Evolutionary conservation across 2,113 vertebrate species (phyloP).

Genomic region (Stigmatopora nigra): DNA sequence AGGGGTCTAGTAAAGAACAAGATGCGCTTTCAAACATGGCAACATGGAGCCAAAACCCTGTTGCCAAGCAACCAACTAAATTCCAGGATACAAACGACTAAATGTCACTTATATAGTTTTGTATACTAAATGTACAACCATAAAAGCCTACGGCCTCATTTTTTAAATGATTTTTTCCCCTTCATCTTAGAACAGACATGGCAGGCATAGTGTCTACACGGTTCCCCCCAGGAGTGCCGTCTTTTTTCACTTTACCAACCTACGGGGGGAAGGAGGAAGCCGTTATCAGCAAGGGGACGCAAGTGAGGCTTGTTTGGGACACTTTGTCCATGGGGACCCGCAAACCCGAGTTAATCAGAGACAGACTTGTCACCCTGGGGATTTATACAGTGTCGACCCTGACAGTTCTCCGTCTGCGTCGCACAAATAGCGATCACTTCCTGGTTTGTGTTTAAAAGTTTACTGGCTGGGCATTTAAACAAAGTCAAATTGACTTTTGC

Average conservation of each 20-base stretch:
- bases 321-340: constrained; percentile 57
- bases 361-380: constrained; percentile 62
- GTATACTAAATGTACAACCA: neutral
- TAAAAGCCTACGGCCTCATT: neutral
- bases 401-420: constrained; percentile 31
- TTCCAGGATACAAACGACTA: constrained; percentile 41
- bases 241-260: constrained; percentile 65
- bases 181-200: constrained; percentile 23
- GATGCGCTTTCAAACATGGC: constrained; percentile 31
- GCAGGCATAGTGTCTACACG: constrained; percentile 8
- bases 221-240: constrained; percentile 52
- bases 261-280: constrained; percentile 48
- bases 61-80: constrained; percentile 41
- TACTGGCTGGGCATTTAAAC: neutral
- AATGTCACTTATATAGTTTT: constrained; percentile 23
- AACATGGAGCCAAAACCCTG: constrained; percentile 38
- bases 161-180: constrained; percentile 23
- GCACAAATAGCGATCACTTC: constrained; percentile 26
- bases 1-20: constrained; percentile 33
- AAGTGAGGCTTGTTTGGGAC: constrained; percentile 66
- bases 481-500: neutral
- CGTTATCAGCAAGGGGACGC: constrained; percentile 66
- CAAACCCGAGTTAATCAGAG: constrained; percentile 71
- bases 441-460: neutral
- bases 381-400: constrained; percentile 45